Conservation (phyloP, 1,140 invertebrate species). For the Drosophila pallidifrons region DNA sequence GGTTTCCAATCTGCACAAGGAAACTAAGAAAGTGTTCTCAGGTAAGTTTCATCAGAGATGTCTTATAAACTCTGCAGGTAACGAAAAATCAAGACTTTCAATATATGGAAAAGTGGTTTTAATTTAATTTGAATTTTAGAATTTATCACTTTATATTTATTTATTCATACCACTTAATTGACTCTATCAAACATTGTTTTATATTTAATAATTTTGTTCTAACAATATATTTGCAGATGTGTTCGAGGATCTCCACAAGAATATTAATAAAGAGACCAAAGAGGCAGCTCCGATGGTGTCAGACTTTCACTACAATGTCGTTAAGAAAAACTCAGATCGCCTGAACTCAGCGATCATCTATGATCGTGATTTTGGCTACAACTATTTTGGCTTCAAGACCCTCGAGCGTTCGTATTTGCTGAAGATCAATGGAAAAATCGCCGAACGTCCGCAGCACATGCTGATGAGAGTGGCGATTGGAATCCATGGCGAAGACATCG, state of each 20-base stretch:
- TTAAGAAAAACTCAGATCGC: slow-evolving; percentile 94
- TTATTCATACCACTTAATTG: no score
- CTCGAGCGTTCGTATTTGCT: slow-evolving; percentile 97
- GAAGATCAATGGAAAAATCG: slow-evolving; percentile 97
- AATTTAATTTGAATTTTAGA: no score
- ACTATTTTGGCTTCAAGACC: slow-evolving; percentile 99
- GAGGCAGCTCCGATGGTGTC: slow-evolving; percentile 93
- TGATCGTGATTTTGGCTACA: slow-evolving; percentile 98
- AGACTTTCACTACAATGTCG: slow-evolving; percentile 92
- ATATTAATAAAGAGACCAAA: slow-evolving; percentile 90
- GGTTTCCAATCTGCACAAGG: slow-evolving; percentile 98
- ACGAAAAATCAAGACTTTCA: no score
- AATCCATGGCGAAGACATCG: slow-evolving; percentile 97
- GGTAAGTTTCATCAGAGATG: slow-evolving; percentile 86
- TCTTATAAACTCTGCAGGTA: background rate
- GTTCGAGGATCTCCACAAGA: slow-evolving; percentile 93
- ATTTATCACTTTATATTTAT: no score
- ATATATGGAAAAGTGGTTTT: no score
- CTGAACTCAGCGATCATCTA: slow-evolving; percentile 99
- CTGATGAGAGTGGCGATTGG: slow-evolving; percentile 98
- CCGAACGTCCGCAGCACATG: slow-evolving; percentile 99
- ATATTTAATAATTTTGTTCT: no score
- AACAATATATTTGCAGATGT: slow-evolving; percentile 90
- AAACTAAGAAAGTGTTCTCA: slow-evolving; percentile 95
- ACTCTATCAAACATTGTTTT: no score